These are phyloP conservation scores for Serranus cabrilla DNA, from an alignment of 2,797 vertebrate genomes.

Conservation along the genomic window DNA sequence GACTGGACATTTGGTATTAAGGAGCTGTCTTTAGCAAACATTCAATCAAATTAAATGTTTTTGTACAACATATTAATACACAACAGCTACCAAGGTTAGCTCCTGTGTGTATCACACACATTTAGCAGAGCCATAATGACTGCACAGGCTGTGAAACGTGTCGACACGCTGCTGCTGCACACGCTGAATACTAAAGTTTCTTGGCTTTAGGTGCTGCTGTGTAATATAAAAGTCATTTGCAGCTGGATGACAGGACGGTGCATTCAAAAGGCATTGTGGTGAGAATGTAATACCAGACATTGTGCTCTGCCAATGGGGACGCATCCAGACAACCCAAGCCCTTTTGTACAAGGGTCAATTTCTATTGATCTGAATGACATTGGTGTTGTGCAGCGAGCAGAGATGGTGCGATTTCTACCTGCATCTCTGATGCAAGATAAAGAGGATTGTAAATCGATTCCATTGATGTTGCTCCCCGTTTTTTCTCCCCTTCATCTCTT, in stretches of 20 bases:
- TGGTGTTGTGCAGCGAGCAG: constrained; percentile 76
- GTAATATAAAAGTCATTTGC: constrained; percentile 77
- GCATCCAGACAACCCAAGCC: constrained; percentile 63
- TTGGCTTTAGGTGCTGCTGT: constrained; percentile 45
- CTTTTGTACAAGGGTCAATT: constrained; percentile 78
- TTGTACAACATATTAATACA: constrained; percentile 46
- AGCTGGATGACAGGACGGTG: constrained; percentile 58
- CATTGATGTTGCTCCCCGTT: constrained; percentile 74
- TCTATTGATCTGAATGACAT: constrained; percentile 86
- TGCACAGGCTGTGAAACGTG: constrained; percentile 60
- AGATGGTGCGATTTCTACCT: constrained; percentile 84
- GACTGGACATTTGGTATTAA: constrained; percentile 14
- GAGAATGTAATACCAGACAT: constrained; percentile 74
- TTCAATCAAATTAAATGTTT: constrained; percentile 47
- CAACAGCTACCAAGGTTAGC: constrained; percentile 36
- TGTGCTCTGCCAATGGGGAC: constrained; percentile 53
- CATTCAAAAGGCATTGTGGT: constrained; percentile 66
- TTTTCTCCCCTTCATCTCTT: constrained; percentile 62
- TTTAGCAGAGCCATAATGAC: constrained; percentile 58
- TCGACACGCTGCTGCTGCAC: constrained; percentile 55
- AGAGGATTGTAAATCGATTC: constrained; percentile 85
- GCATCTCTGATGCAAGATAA: constrained; percentile 83
- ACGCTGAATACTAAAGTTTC: constrained; percentile 63
- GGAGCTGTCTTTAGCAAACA: constrained; percentile 6
- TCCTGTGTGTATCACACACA: constrained; percentile 31